phyloP scores from a whole-genome alignment of 2,888 invertebrate species.

The Miltochrista miniata region DNA sequence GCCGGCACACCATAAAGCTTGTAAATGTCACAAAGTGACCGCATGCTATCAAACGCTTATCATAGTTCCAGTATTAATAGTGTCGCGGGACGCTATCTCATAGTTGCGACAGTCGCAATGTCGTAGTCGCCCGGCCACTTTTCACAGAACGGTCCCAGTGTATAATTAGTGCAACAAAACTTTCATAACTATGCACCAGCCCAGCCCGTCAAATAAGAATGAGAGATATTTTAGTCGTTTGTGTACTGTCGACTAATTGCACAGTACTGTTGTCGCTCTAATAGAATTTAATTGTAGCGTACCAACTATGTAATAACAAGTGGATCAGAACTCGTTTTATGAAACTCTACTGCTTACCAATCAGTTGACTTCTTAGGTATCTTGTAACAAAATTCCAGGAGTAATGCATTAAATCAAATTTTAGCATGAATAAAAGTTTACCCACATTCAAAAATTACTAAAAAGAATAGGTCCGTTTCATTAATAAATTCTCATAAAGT shows the following conservation, averaged over 20 bases:
- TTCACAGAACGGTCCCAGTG: slow-evolving; percentile 29
- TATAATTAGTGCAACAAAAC: slow-evolving; percentile 74
- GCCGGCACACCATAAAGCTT: slow-evolving; percentile 40
- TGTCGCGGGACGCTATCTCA: slow-evolving; percentile 67
- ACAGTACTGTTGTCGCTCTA: slow-evolving; percentile 67
- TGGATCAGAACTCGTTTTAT: slow-evolving; percentile 49
- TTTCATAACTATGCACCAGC: slow-evolving; percentile 60
- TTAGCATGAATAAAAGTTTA: no score
- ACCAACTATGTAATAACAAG: slow-evolving; percentile 36
- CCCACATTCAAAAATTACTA: no score
- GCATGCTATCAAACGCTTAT: slow-evolving; percentile 72
- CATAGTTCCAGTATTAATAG: slow-evolving; percentile 49
- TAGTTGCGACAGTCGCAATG: slow-evolving; percentile 37
- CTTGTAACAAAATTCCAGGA: no score
- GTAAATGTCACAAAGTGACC: slow-evolving; percentile 55
- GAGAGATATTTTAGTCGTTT: slow-evolving; percentile 72
- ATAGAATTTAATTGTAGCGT: slow-evolving; percentile 77
- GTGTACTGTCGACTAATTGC: slow-evolving; percentile 71
- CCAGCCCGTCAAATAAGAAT: slow-evolving; percentile 66
- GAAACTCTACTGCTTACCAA: slow-evolving; percentile 22
- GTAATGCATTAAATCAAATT: no score
- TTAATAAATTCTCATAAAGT: no score
- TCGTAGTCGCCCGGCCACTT: slow-evolving; percentile 34
- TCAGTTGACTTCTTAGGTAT: no score
- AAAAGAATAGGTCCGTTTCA: no score